phyloP scores from a whole-genome alignment of 53 echinoderm and acorn worm genomes.

The Echinometra lucunter region DNA sequence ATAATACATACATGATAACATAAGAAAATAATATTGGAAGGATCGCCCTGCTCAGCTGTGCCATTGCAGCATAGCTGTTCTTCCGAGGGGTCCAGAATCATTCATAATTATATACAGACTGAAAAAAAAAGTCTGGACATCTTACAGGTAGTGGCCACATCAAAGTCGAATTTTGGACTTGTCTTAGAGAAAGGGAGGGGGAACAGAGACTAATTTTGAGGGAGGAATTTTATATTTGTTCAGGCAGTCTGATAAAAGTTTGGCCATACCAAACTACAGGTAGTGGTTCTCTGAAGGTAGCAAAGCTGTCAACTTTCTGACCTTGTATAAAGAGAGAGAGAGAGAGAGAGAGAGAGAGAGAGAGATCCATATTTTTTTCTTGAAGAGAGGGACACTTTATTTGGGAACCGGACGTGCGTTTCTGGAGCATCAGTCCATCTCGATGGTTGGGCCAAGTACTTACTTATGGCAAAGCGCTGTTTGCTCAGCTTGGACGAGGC shows the following conservation, averaged over 20 bases:
- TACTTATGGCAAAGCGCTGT: constrained; percentile 64
- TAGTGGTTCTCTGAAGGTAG: background rate
- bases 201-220: too few species aligned
- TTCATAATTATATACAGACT: too few species aligned
- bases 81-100: too few species aligned
- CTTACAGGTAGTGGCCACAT: too few species aligned
- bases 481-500: constrained; percentile 65
- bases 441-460: constrained; percentile 51
- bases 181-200: too few species aligned
- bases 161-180: too few species aligned
- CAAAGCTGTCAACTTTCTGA: background rate
- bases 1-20: too few species aligned
- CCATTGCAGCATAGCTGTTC: too few species aligned
- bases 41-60: too few species aligned
- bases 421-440: constrained; percentile 9
- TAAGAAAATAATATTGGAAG: too few species aligned
- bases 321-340: background rate
- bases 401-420: background rate
- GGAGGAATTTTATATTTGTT: too few species aligned
- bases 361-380: background rate
- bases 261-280: background rate
- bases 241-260: background rate
- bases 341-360: background rate
- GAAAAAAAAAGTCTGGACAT: background rate
- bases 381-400: constrained; percentile 10